Percentiles rank a stretch among this genome's conserved stretches.
Evolutionary conservation across 2,113 vertebrate species (phyloP).

Genomic region (Elachura formosa): DNA sequence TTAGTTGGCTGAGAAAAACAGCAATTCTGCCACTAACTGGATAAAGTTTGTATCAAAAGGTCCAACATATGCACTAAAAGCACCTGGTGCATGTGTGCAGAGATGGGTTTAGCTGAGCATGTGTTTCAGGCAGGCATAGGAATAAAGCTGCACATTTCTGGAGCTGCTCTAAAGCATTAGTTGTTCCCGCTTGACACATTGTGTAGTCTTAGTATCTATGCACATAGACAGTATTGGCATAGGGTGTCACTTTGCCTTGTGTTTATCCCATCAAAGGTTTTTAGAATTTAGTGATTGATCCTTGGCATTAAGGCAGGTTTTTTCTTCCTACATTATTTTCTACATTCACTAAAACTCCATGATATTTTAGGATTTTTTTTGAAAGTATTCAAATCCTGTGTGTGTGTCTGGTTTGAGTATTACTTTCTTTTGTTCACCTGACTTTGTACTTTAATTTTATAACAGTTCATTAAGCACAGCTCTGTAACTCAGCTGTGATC

Average conservation of each 20-base stretch:
- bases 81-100: fast-evolving
- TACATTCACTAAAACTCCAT: not conserved
- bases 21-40: not conserved
- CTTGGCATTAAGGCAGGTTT: not conserved
- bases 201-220: not conserved
- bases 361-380: not conserved
- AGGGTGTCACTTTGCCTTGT: not conserved
- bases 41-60: not conserved
- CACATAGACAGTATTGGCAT: not conserved
- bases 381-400: not conserved
- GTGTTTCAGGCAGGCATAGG: not conserved
- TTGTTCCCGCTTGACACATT: not conserved
- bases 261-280: not conserved
- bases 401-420: not conserved
- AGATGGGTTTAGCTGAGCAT: not conserved
- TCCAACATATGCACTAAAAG: not conserved
- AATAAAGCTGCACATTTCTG: not conserved
- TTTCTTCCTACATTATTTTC: not conserved
- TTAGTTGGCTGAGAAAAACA: not conserved
- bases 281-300: not conserved
- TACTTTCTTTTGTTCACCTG: not conserved
- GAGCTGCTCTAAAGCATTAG: not conserved
- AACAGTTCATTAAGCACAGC: not conserved
- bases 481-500: not conserved
- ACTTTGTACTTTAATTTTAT: not conserved